Evolutionary conservation across 2,797 vertebrate species (phyloP).

Genomic region (Melopsittacus undulatus): DNA sequence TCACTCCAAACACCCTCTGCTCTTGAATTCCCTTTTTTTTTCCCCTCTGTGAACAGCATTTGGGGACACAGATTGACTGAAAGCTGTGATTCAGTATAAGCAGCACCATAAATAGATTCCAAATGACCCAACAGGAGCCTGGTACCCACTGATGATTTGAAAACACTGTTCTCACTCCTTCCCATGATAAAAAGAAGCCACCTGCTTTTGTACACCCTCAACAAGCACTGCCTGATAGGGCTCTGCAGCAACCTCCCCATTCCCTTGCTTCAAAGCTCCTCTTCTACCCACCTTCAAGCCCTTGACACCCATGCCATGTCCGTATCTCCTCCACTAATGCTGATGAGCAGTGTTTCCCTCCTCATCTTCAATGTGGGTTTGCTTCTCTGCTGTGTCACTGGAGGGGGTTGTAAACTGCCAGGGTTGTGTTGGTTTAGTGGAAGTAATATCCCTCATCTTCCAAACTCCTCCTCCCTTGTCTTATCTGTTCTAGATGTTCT

Average conservation of each 20-base stretch:
- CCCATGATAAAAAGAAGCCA: neutral
- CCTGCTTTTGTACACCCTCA: neutral
- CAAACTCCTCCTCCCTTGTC: neutral
- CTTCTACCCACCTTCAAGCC: neutral
- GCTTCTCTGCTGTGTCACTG: neutral
- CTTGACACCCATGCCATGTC: neutral
- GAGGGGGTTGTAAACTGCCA: neutral
- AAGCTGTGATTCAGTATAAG: constrained; percentile 16
- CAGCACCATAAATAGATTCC: constrained; percentile 34
- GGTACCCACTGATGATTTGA: constrained; percentile 11
- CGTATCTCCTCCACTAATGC: neutral
- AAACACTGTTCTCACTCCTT: constrained; percentile 25
- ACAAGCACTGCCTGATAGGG: neutral
- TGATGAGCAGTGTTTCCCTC: neutral
- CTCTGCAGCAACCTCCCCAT: neutral
- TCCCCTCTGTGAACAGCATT: neutral
- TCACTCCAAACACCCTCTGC: neutral
- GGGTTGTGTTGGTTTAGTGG: neutral
- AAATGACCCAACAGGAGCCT: constrained; percentile 30
- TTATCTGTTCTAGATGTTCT: neutral
- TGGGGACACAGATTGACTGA: constrained; percentile 48
- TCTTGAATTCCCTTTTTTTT: neutral
- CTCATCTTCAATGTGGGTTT: neutral
- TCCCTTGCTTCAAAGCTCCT: neutral
- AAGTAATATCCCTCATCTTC: neutral